Base-by-base conservation (phyloP, 1,140 invertebrate genomes). In the Hesperophylax magnus region DNA sequence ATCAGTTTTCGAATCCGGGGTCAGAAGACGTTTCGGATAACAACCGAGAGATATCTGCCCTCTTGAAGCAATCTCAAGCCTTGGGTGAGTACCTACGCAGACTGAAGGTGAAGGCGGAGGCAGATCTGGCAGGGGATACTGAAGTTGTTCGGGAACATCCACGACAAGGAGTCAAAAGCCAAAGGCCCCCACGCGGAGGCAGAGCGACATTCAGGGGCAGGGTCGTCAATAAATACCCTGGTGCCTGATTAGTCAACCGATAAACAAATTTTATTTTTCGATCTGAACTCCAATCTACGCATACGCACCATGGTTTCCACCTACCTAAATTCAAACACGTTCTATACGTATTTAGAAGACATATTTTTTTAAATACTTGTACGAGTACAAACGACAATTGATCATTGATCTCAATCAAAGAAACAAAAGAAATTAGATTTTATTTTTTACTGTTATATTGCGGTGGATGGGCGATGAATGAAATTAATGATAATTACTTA, bases 51-150 rank as follows among this genome's bases (percentile, higher is more conserved):
- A 52, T 47, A 9, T 18, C 67, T 0, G 67, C 39, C 9, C 39
- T 71, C 8, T 53, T 71, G 34, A 24, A 71, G 24, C 67, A 71
- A n/a, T 71, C 67, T 47, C 67, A 47, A 0, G 67, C 67, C 15
- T 20, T 71, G 8, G 39, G 39, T 0, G 67, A 20, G n/a, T 52
- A 71, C 18, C 39, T 71, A 11, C 31, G 47, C 17, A 71, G 39
- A 2, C 22, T 71, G 39, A 71, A 53, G 17, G 18, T 24, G 15
- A 71, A 24, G 22, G 39, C 67, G 9, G 63, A 67, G 7, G 18
- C 67, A 22, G 34, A 71, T 34, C 27, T 67, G 11, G n/a, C n/a
- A 1, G 67, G 39, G 4, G 63, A 34, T 17, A 8, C 63, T 67
- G 27, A 34, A n/a, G n/a, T 9, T 27, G 22, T n/a, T 11, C 22